Evolutionary conservation across 2,888 invertebrate species (phyloP), one percentile per base, ranked within the genome.

Genomic region (Kryphioiulus occultus): DNA sequence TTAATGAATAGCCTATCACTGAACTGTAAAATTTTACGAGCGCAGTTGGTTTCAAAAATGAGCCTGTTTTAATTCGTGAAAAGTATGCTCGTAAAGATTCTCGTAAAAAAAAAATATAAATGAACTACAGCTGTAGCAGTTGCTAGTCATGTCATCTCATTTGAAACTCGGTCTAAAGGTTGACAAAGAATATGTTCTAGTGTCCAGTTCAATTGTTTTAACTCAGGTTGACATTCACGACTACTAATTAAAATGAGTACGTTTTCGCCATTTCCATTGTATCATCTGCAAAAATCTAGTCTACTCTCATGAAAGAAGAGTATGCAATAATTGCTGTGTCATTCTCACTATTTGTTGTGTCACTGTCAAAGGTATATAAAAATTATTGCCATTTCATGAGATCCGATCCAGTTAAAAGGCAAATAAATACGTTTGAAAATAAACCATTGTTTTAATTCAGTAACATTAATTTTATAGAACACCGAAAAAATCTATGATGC

Each of bases 341-440:
- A 68, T 68, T 68, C 59, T 68, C 59, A 68, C 59, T 68, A 68
- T 68, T 68, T 68, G 59, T 68, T 22, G 59, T 68, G 59, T 68
- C 59, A 68, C 59, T 68, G 59, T 68, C 59, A 68, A 68, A 68
- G 59, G 22, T 68, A 68, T 68, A 68, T 68, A 68, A n/a, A 68
- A 22, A 68, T 68, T 59, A 59, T 68, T 68, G n/a, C 59, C 59
- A 68, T 68, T 68, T 68, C 59, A 68, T 22, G 59, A 68, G 59
- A 68, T 68, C 59, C 22, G 22, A 22, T 7, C 59, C n/a, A 68
- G n/a, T 26, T n/a, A 68, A 68, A n/a, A 68, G 59, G 59, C 59
- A 44, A 85, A 85, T 44, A 85, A 85, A 44, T 85, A 85, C 85
- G 85, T 82, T 42, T 85, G 42, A 85, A 39, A 39, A 85, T 42